Evolutionary conservation across 2,113 vertebrate genomes (phyloP).

Genomic region (Macroglossus sobrinus): DNA sequence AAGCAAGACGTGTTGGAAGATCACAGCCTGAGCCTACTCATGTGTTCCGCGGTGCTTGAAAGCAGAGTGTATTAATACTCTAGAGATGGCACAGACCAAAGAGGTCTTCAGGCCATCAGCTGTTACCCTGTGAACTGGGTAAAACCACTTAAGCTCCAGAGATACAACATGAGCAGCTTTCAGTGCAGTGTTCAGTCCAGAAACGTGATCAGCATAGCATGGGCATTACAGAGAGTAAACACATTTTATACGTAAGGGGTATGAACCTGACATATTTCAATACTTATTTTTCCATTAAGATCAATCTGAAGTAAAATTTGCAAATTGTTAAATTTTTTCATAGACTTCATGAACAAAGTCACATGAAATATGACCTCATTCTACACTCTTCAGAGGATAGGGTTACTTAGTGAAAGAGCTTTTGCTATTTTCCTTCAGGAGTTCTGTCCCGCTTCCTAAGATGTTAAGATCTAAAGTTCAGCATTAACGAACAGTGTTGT

Average conservation of each 20-base stretch:
- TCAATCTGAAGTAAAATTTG: neutral
- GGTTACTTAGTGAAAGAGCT: neutral
- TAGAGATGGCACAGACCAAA: neutral
- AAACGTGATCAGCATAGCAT: neutral
- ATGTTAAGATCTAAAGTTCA: neutral
- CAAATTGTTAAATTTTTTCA: neutral
- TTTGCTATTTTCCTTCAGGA: neutral
- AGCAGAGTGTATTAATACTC: neutral
- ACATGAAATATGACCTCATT: neutral
- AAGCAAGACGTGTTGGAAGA: neutral
- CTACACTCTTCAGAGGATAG: neutral
- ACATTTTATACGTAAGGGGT: neutral
- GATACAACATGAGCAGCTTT: neutral
- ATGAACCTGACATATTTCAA: neutral
- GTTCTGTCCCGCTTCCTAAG: neutral
- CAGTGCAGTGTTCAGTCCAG: neutral
- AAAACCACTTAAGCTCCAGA: neutral
- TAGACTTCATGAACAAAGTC: neutral
- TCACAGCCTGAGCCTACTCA: neutral
- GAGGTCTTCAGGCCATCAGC: neutral
- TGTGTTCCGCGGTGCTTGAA: neutral
- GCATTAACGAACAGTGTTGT: neutral
- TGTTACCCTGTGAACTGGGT: neutral
- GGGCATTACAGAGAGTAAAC: neutral
- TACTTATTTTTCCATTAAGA: neutral